These are phyloP conservation scores for Xylocampa areola DNA, from an alignment of 2,888 invertebrate genomes.

Conservation along the genomic window DNA sequence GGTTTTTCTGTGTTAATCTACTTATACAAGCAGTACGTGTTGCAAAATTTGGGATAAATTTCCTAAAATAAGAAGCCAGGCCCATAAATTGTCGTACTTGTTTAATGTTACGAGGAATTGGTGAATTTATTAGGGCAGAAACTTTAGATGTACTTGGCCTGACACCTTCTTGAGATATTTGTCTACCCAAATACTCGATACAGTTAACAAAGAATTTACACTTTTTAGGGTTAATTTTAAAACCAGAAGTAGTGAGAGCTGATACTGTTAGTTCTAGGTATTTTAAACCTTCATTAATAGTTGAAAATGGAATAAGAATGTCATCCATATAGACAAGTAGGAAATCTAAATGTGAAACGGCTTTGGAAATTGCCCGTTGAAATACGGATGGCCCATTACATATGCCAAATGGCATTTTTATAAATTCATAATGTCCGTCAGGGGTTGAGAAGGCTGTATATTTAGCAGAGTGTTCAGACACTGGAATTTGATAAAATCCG, in stretches of 20 bases:
- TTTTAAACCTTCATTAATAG: not conserved
- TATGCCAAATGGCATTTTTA: no score
- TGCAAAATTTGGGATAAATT: constrained; percentile 6
- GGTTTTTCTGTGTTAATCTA: not conserved
- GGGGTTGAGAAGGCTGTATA: no score
- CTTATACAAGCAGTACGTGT: not conserved
- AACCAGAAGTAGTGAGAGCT: not conserved
- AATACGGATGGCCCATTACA: no score
- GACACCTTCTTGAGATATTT: constrained; percentile 2
- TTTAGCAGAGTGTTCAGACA: no score
- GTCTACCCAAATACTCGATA: constrained; percentile 10
- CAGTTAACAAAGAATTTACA: constrained; percentile 11
- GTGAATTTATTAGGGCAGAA: not conserved
- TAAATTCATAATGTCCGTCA: no score
- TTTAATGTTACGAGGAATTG: not conserved
- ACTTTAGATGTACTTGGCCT: constrained; percentile 8
- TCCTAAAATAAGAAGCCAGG: constrained; percentile 2
- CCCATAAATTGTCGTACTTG: no score
- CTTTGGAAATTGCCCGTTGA: no score
- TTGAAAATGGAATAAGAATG: not conserved
- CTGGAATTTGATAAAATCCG: no score
- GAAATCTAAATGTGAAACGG: no score
- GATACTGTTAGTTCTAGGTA: not conserved
- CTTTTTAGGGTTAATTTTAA: constrained; percentile 15
- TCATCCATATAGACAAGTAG: no score